Evolutionary conservation across 1,140 invertebrate genomes (phyloP).

Genomic region (Zophobas atratus): DNA sequence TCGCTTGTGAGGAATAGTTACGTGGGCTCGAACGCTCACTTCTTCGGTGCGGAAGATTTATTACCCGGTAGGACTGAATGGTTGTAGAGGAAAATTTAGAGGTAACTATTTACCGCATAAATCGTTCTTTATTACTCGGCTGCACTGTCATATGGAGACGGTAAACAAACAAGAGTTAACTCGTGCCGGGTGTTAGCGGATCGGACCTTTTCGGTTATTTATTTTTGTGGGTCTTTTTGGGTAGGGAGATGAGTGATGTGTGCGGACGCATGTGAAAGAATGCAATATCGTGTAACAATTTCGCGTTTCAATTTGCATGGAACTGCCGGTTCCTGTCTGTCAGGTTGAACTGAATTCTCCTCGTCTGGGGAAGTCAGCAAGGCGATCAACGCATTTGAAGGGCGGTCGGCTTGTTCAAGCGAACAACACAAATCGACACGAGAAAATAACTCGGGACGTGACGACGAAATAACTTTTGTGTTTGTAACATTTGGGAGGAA

Average conservation of each 20-base stretch:
- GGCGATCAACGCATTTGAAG: constrained; percentile 52
- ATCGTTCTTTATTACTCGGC: constrained; percentile 62
- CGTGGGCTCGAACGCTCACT: constrained; percentile 52
- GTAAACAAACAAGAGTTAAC: constrained; percentile 5
- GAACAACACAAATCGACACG: constrained; percentile 54
- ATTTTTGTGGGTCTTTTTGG: background rate
- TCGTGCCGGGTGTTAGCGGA: background rate
- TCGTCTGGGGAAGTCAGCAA: constrained; percentile 53
- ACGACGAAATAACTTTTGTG: constrained; percentile 23
- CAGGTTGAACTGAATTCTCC: constrained; percentile 53
- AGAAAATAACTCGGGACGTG: constrained; percentile 50
- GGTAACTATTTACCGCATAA: constrained; percentile 64
- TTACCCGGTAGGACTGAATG: constrained; percentile 60
- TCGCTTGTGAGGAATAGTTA: constrained; percentile 46
- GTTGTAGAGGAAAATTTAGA: constrained; percentile 63
- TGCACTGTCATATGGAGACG: constrained; percentile 51
- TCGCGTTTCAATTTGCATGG: constrained; percentile 63
- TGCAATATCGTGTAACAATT: constrained; percentile 60
- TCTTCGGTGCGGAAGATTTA: constrained; percentile 63
- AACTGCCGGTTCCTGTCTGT: constrained; percentile 60
- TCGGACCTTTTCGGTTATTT: background rate
- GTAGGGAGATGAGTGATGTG: constrained; percentile 55
- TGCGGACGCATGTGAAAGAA: constrained; percentile 55
- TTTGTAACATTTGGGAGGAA: background rate
- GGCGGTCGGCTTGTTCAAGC: constrained; percentile 47